A percentile compares a stretch with the other conserved stretches of the same genome.
Evolutionary conservation across 2,888 invertebrate genomes (phyloP).

Genomic region (Anaspis maculata): DNA sequence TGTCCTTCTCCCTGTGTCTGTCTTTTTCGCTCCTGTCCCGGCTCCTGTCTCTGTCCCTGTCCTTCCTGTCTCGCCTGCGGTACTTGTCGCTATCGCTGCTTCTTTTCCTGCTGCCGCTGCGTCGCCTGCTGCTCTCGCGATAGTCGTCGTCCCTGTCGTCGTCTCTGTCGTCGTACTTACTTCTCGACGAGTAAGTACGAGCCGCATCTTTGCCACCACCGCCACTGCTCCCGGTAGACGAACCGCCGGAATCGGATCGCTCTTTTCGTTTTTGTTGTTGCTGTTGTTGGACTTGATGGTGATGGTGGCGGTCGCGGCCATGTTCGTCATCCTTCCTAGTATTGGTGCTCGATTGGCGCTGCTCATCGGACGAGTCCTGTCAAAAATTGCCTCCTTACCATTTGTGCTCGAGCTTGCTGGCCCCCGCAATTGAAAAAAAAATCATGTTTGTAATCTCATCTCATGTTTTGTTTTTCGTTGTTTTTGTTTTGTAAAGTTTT

Average conservation of each 20-base stretch:
- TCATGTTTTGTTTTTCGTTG: too few relatives aligned
- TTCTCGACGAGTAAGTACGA: neutral
- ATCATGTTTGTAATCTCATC: too few relatives aligned
- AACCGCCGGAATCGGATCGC: too few relatives aligned
- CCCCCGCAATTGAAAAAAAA: too few relatives aligned
- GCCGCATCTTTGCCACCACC: too few relatives aligned
- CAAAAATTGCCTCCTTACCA: conserved; percentile 28
- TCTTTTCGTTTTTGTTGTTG: conserved; percentile 1
- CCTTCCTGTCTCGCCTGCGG: too few relatives aligned
- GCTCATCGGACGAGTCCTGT: too few relatives aligned
- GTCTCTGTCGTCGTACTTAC: conserved; percentile 9
- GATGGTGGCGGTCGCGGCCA: too few relatives aligned
- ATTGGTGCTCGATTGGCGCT: neutral
- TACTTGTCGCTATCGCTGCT: conserved; percentile 39
- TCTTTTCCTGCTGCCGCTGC: conserved; percentile 19
- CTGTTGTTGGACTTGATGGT: conserved; percentile 26
- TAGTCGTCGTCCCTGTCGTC: conserved; percentile 16
- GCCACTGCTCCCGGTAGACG: too few relatives aligned
- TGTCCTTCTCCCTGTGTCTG: conserved; percentile 26
- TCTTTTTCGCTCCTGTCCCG: conserved; percentile 26
- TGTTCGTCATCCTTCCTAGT: too few relatives aligned
- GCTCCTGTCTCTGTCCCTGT: conserved; percentile 4
- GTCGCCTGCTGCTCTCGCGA: conserved; percentile 15
- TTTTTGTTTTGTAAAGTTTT: too few relatives aligned
- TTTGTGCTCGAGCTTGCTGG: too few relatives aligned